Percentiles rank a stretch among this genome's conserved stretches.
Conservation (phyloP, 2,797 vertebrate species). For the Borostomias antarcticus region DNA sequence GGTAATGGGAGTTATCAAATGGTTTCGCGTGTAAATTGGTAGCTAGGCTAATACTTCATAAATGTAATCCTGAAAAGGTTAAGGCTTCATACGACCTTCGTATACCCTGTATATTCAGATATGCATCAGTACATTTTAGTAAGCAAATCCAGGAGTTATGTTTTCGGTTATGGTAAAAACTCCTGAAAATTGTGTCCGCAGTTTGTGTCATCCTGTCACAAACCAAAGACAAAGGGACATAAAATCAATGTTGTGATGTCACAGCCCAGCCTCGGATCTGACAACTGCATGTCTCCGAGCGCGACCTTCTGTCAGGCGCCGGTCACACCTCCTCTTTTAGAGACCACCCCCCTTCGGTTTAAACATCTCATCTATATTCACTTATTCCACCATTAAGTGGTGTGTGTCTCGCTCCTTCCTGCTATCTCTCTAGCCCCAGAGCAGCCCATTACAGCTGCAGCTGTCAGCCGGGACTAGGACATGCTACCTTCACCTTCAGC, state of each 20-base stretch:
- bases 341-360: constrained; percentile 3
- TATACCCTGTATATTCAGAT: not conserved
- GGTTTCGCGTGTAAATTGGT: not conserved
- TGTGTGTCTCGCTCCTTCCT: constrained; percentile 38
- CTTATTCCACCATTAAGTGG: constrained; percentile 52
- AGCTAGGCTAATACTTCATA: not conserved
- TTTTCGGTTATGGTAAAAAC: not conserved
- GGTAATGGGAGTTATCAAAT: not conserved
- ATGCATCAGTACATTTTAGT: too few species aligned
- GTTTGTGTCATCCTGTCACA: not conserved
- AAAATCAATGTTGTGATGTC: constrained; percentile 13
- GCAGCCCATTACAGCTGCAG: constrained; percentile 50
- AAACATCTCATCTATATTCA: constrained; percentile 59
- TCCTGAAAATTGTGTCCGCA: not conserved
- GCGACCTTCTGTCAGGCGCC: constrained; percentile 17
- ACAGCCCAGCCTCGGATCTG: constrained; percentile 19
- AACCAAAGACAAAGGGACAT: too few species aligned
- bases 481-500: constrained; percentile 71
- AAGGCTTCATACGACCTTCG: not conserved
- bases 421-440: constrained; percentile 25
- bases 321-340: not conserved
- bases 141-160: not conserved
- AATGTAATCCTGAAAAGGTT: not conserved
- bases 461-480: constrained; percentile 48
- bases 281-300: constrained; percentile 9